Evolutionary conservation across 2,888 invertebrate genomes (phyloP).

Genomic region (Cremastinae sp.): DNA sequence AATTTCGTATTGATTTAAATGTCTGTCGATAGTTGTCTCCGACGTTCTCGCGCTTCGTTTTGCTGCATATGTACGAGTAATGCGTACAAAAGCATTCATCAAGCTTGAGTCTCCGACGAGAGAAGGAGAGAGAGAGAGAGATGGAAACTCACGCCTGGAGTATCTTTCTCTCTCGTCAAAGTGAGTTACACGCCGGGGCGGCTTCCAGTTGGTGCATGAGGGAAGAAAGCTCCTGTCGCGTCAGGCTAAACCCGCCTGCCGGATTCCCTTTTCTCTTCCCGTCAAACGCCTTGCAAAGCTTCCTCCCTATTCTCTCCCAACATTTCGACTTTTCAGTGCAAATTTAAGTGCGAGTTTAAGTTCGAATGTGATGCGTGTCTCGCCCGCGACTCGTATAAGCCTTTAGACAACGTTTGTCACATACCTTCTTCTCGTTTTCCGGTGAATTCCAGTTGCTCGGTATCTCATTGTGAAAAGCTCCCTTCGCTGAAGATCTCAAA

Average conservation of each 20-base stretch:
- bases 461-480: not conserved
- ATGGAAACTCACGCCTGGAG: not conserved
- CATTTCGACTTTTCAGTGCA: not conserved
- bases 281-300: too few species aligned
- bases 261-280: too few species aligned
- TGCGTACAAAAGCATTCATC: too few species aligned
- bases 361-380: not conserved
- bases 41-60: conserved; percentile 46
- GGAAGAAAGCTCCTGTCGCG: too few species aligned
- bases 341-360: not conserved
- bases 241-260: too few species aligned
- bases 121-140: conserved; percentile 21
- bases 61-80: too few species aligned
- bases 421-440: too few species aligned
- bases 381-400: conserved; percentile 32
- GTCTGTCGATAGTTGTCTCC: conserved; percentile 63
- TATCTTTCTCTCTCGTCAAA: too few species aligned
- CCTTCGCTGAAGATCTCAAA: not conserved
- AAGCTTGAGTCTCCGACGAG: too few species aligned
- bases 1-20: conserved; percentile 75
- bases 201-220: too few species aligned
- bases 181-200: conserved; percentile 52
- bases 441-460: not conserved
- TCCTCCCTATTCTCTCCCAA: not conserved
- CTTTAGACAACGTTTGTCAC: conserved; percentile 51